Percentiles rank a stretch among this genome's conserved stretches.
phyloP scores from a whole-genome alignment of 1,140 invertebrate genomes.

The Camponotus floridanus region DNA sequence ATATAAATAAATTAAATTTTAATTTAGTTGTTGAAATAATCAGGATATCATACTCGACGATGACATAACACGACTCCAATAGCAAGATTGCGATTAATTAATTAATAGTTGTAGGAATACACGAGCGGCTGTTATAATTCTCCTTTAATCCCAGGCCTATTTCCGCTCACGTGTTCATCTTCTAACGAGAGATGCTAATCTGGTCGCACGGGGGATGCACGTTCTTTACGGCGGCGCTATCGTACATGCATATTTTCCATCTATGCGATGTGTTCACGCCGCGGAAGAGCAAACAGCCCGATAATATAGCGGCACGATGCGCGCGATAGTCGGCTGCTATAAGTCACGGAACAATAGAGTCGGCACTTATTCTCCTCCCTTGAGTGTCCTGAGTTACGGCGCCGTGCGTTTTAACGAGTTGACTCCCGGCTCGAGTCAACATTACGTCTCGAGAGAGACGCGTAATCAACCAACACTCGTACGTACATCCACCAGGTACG shows the following conservation, averaged over 20 bases:
- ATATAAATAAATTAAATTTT: no score
- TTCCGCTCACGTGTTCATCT: conserved; percentile 33
- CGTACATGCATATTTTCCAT: conserved; percentile 28
- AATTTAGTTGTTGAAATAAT: background rate
- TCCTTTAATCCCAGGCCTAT: conserved; percentile 17
- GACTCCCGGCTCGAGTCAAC: conserved; percentile 29
- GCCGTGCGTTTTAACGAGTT: conserved; percentile 65
- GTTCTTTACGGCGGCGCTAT: conserved; percentile 58
- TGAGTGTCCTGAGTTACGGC: conserved; percentile 55
- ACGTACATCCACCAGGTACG: no score
- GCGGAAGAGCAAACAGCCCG: conserved; percentile 59
- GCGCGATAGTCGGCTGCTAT: conserved; percentile 32
- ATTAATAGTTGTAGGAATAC: conserved; percentile 3
- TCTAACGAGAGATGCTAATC: conserved; percentile 56
- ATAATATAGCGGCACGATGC: conserved; percentile 63
- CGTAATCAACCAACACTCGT: conserved; percentile 59
- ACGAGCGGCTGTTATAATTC: conserved; percentile 37
- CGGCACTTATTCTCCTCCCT: conserved; percentile 35
- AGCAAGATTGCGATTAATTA: background rate
- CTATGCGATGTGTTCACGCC: conserved; percentile 50
- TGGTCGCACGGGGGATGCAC: background rate
- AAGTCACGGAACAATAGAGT: conserved; percentile 71
- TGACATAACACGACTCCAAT: background rate
- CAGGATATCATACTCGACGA: background rate
- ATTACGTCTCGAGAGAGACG: conserved; percentile 1